Evolutionary conservation across 2,888 invertebrate species (phyloP).

Genomic region (Dimorphilus gyrociliatus): DNA sequence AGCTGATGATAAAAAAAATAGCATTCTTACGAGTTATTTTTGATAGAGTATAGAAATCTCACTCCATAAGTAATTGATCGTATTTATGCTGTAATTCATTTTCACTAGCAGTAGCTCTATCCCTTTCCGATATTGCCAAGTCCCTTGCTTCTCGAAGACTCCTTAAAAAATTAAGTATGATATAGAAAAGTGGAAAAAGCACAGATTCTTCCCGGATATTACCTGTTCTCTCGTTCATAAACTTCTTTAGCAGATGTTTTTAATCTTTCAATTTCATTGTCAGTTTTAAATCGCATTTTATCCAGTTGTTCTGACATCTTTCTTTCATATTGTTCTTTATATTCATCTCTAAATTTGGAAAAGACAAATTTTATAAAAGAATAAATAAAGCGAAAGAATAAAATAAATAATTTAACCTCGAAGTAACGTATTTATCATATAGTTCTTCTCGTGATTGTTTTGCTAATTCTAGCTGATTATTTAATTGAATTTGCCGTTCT

Average conservation of each 20-base stretch:
- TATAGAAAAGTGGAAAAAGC: too few species aligned
- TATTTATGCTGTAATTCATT: conserved; percentile 26
- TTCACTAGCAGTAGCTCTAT: conserved; percentile 21
- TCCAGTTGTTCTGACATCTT: conserved; percentile 31
- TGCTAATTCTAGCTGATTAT: conserved; percentile 27
- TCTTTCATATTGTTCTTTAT: conserved; percentile 34
- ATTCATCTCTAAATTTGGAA: conserved; percentile 24
- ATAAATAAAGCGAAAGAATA: neutral
- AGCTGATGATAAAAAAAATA: conserved; percentile 14
- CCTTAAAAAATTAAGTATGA: conserved; percentile 11
- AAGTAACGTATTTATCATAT: conserved; percentile 36
- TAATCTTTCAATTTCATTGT: conserved; percentile 32
- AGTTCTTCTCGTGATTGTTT: conserved; percentile 32
- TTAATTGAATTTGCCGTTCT: conserved; percentile 22
- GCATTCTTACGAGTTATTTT: too few species aligned
- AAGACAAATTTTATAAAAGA: too few species aligned
- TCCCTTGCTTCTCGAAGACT: conserved; percentile 32
- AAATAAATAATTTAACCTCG: conserved; percentile 19
- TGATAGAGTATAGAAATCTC: too few species aligned
- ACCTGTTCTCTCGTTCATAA: conserved; percentile 37
- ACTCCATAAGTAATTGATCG: conserved; percentile 30
- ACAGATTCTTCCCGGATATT: conserved; percentile 1
- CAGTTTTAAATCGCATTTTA: conserved; percentile 25
- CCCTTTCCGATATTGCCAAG: conserved; percentile 29
- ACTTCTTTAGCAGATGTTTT: conserved; percentile 30